These are phyloP conservation scores for Philaethria dido DNA, from an alignment of 2,888 invertebrate species.

Conservation along the genomic window DNA sequence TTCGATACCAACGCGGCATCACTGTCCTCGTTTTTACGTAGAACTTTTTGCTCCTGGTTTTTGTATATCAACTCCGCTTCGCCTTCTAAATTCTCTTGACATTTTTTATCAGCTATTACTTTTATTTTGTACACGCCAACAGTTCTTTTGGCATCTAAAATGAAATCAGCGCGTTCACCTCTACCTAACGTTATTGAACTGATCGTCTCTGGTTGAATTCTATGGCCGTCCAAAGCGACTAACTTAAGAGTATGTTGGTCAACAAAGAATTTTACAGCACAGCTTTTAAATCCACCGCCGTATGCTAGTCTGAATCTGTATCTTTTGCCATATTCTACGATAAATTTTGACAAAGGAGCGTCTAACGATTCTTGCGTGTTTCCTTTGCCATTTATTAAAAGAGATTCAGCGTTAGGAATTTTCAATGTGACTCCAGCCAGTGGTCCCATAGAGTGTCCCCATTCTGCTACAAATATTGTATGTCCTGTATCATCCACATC, in stretches of 20 bases:
- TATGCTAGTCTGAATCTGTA: constrained; percentile 88
- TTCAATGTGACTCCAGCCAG: constrained; percentile 71
- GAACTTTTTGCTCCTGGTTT: constrained; percentile 57
- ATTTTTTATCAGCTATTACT: constrained; percentile 77
- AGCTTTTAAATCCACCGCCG: constrained; percentile 86
- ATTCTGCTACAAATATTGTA: constrained; percentile 88
- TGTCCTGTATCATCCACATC: constrained; percentile 89
- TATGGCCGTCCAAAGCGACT: constrained; percentile 88
- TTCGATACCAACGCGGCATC: constrained; percentile 51
- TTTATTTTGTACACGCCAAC: constrained; percentile 85
- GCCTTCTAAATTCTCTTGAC: constrained; percentile 78
- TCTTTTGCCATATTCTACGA: constrained; percentile 83
- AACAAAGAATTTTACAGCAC: constrained; percentile 86
- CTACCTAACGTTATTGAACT: constrained; percentile 84
- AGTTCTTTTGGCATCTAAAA: constrained; percentile 85
- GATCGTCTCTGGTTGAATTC: constrained; percentile 83
- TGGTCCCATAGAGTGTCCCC: constrained; percentile 84
- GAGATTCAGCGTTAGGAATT: constrained; percentile 73
- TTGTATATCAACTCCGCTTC: constrained; percentile 80
- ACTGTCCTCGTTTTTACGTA: constrained; percentile 63
- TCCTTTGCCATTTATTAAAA: constrained; percentile 86
- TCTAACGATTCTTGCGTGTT: constrained; percentile 70
- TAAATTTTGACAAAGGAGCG: constrained; percentile 75
- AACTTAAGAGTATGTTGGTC: constrained; percentile 86
- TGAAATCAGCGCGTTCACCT: constrained; percentile 91